These are phyloP conservation scores for Lingula anatina DNA, from an alignment of 2,888 invertebrate genomes.

Conservation along the genomic window DNA sequence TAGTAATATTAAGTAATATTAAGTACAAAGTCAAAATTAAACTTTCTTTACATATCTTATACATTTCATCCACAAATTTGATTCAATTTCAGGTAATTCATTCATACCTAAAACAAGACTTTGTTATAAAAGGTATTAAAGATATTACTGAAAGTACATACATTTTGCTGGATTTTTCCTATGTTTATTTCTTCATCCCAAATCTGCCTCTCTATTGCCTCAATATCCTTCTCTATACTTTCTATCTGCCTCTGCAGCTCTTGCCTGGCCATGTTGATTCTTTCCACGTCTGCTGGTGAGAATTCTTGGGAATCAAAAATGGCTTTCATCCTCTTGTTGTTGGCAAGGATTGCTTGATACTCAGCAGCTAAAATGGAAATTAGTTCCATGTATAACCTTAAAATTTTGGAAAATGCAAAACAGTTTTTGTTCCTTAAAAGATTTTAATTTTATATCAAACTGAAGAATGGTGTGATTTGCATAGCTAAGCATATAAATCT, in stretches of 20 bases:
- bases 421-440: background rate
- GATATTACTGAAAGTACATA: too few species aligned
- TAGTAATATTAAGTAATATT: slow-evolving; percentile 1
- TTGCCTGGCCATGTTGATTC: slow-evolving; percentile 26
- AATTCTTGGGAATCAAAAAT: slow-evolving; percentile 36
- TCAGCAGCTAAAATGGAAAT: slow-evolving; percentile 21
- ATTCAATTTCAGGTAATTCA: background rate
- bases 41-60: background rate
- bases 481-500: slow-evolving; percentile 1
- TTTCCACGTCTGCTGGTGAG: slow-evolving; percentile 36
- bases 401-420: background rate
- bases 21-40: too few species aligned
- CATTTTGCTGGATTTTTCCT: slow-evolving; percentile 31
- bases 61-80: background rate
- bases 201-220: slow-evolving; percentile 25
- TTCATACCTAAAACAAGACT: too few species aligned
- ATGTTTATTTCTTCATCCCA: slow-evolving; percentile 31
- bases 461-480: slow-evolving; percentile 9
- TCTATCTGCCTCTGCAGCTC: slow-evolving; percentile 30
- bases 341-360: slow-evolving; percentile 15
- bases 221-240: slow-evolving; percentile 22
- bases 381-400: too few species aligned
- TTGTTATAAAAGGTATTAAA: too few species aligned
- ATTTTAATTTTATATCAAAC: too few species aligned
- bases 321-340: slow-evolving; percentile 23